Conservation (phyloP, 2,113 vertebrate genomes). For the Rynchops niger region DNA sequence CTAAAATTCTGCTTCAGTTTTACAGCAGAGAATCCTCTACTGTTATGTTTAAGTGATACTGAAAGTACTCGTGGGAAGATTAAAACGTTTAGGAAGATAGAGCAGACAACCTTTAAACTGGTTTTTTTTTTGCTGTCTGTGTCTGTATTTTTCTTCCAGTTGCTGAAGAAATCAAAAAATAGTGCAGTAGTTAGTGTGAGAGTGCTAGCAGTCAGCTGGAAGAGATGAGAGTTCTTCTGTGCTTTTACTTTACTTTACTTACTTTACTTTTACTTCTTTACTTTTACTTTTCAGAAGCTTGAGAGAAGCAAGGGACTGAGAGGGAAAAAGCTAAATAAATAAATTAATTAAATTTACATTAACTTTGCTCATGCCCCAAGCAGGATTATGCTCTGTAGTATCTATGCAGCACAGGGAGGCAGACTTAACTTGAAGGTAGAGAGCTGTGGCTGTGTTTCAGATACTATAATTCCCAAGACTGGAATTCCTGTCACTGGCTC, state of each 20-base stretch:
- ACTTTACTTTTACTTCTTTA: neutral
- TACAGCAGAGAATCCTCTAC: neutral
- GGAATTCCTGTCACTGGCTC: accelerated
- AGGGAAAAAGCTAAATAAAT: neutral
- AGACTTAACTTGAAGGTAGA: neutral
- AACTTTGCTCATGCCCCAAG: neutral
- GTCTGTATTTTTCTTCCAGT: neutral
- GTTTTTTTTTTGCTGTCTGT: neutral
- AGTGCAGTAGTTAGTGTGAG: neutral
- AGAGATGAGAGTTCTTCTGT: neutral
- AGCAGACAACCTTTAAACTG: neutral
- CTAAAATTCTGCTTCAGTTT: neutral
- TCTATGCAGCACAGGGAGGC: neutral
- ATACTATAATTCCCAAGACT: neutral
- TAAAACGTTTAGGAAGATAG: neutral
- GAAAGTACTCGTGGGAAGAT: neutral
- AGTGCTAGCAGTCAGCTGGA: neutral
- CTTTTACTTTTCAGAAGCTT: neutral
- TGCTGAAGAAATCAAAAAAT: neutral
- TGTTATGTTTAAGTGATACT: neutral
- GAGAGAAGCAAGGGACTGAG: neutral
- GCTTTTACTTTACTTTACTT: neutral
- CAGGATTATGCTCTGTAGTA: neutral
- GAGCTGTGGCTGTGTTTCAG: neutral
- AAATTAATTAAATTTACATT: neutral